Percentiles rank a stretch among this genome's conserved stretches.
Evolutionary conservation across 2,797 vertebrate species (phyloP).

Genomic region (Rhynchotus rufescens): DNA sequence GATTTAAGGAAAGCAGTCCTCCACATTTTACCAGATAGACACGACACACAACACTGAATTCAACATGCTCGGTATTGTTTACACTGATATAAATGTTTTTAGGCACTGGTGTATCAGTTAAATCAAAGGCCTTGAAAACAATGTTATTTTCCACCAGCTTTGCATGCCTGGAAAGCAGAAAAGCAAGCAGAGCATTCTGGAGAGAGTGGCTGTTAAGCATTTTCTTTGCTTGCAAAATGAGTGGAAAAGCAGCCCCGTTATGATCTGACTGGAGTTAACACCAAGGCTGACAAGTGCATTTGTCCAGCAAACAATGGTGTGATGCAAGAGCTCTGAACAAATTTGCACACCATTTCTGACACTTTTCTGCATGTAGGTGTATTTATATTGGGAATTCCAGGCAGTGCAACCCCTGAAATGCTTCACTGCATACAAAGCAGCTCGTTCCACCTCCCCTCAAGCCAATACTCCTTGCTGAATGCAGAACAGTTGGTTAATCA

Average conservation of each 20-base stretch:
- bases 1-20: not conserved
- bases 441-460: not conserved
- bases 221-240: not conserved
- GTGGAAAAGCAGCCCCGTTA: not conserved
- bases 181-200: not conserved
- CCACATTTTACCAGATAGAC: not conserved
- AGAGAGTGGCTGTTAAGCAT: not conserved
- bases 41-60: not conserved
- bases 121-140: not conserved
- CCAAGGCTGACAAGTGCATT: not conserved
- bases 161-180: not conserved
- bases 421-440: not conserved
- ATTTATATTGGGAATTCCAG: not conserved
- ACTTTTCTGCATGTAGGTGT: not conserved
- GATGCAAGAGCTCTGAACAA: not conserved
- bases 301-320: not conserved
- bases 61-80: not conserved
- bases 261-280: not conserved
- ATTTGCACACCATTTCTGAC: not conserved
- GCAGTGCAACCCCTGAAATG: not conserved
- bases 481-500: not conserved
- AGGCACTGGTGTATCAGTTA: not conserved
- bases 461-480: not conserved
- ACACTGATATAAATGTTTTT: not conserved
- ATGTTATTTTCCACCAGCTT: not conserved